Conservation (phyloP, 1,140 invertebrate species). For the Drosophila kohkoa region DNA sequence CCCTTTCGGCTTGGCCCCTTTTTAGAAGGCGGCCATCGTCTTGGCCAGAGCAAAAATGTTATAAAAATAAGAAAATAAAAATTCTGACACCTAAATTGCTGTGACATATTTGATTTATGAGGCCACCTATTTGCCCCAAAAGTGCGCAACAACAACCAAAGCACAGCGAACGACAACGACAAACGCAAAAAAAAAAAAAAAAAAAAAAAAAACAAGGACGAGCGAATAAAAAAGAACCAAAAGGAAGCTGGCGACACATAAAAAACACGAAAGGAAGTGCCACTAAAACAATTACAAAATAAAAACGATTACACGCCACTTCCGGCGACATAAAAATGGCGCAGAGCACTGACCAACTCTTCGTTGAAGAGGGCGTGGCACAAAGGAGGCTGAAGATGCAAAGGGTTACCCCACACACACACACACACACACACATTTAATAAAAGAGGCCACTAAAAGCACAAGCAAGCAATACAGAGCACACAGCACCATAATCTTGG, state of each 20-base stretch:
- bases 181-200: conserved; percentile 42
- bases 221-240: conserved; percentile 35
- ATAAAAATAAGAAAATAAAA: conserved; percentile 75
- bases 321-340: conserved; percentile 81
- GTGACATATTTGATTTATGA: conserved; percentile 84
- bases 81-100: conserved; percentile 83
- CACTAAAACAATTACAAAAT: conserved; percentile 84
- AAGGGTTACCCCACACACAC: conserved; percentile 55
- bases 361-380: conserved; percentile 10
- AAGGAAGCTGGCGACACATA: conserved; percentile 61
- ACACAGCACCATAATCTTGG: conserved; percentile 81
- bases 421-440: conserved; percentile 62
- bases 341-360: conserved; percentile 49
- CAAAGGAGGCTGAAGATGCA: conserved; percentile 30
- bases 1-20: conserved; percentile 41
- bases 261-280: conserved; percentile 82
- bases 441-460: conserved; percentile 81
- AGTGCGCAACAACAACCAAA: conserved; percentile 62
- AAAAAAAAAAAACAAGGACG: conserved; percentile 14
- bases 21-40: conserved; percentile 9
- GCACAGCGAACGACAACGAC: conserved; percentile 29
- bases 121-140: conserved; percentile 81
- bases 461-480: conserved; percentile 75
- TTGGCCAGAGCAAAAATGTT: conserved; percentile 60
- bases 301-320: conserved; percentile 83